A percentile compares a stretch with the other conserved stretches of the same genome.
Conservation (phyloP, 2,888 invertebrate genomes). For the Rhamphomyia laevipes region DNA sequence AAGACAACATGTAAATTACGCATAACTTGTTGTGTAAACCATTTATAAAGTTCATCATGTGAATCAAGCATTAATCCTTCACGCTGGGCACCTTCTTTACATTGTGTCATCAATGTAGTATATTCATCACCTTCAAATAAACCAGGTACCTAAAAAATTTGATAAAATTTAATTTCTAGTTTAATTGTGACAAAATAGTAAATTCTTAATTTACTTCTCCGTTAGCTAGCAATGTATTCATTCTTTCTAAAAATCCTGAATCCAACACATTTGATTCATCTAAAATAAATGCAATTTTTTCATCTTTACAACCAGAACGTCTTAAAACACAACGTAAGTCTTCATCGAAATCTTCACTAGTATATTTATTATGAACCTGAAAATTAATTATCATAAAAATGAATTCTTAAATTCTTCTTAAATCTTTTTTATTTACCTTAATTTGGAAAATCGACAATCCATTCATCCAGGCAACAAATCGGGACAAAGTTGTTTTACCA, state of each 20-base stretch:
- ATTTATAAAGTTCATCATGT: slow-evolving; percentile 96
- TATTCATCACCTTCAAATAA: slow-evolving; percentile 96
- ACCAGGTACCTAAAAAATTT: slow-evolving; percentile 58
- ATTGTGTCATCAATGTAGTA: slow-evolving; percentile 98
- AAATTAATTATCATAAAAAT: slow-evolving; percentile 15
- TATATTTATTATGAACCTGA: slow-evolving; percentile 96
- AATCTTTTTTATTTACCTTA: slow-evolving; percentile 51
- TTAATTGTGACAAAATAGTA: slow-evolving; percentile 15
- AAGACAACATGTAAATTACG: slow-evolving; percentile 98
- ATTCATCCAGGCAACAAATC: slow-evolving; percentile 99
- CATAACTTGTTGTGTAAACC: slow-evolving; percentile 99
- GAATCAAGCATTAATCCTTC: slow-evolving; percentile 98
- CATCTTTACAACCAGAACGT: slow-evolving; percentile 84
- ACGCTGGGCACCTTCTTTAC: slow-evolving; percentile 96
- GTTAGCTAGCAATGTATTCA: slow-evolving; percentile 97
- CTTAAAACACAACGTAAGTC: slow-evolving; percentile 83
- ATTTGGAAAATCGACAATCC: slow-evolving; percentile 98
- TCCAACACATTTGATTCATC: slow-evolving; percentile 99
- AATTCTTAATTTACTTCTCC: slow-evolving; percentile 54
- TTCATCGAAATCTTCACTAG: slow-evolving; percentile 97
- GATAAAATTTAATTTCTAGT: background rate
- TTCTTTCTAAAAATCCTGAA: slow-evolving; percentile 95
- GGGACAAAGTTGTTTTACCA: slow-evolving; percentile 96
- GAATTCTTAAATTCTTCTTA: background rate
- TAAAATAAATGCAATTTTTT: slow-evolving; percentile 97